phyloP scores from a whole-genome alignment of 1,140 invertebrate species.

The Leptopilina boulardi region DNA sequence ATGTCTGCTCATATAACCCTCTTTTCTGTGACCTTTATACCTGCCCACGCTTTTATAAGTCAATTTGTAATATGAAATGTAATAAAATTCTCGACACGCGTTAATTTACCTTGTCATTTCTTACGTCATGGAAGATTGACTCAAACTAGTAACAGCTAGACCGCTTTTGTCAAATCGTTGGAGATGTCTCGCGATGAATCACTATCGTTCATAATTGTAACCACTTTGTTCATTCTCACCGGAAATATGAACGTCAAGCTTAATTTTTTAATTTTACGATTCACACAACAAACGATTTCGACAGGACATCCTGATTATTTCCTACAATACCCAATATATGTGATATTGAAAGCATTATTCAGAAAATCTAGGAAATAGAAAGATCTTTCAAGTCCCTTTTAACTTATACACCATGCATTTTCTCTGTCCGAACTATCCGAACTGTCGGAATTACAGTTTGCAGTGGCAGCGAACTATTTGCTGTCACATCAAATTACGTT shows the following conservation, averaged over 20 bases:
- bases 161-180: conserved; percentile 23
- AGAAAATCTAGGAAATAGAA: not conserved
- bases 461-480: no score
- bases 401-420: no score
- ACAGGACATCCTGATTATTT: not conserved
- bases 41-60: conserved; percentile 21
- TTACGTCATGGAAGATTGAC: conserved; percentile 16
- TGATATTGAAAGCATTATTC: not conserved
- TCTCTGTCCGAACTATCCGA: no score
- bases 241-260: conserved; percentile 3
- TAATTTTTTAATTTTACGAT: not conserved
- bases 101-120: not conserved
- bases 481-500: no score
- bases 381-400: no score
- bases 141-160: conserved; percentile 16
- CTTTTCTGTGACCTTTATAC: conserved; percentile 26
- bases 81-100: conserved; percentile 24
- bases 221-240: conserved; percentile 12
- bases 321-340: not conserved
- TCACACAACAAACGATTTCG: conserved; percentile 1
- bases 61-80: conserved; percentile 10
- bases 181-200: conserved; percentile 24
- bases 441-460: no score
- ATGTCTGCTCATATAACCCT: not conserved
- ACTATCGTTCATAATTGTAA: conserved; percentile 5